Evolutionary conservation across 2,797 vertebrate species (phyloP).

Genomic region (Characodon lateralis): DNA sequence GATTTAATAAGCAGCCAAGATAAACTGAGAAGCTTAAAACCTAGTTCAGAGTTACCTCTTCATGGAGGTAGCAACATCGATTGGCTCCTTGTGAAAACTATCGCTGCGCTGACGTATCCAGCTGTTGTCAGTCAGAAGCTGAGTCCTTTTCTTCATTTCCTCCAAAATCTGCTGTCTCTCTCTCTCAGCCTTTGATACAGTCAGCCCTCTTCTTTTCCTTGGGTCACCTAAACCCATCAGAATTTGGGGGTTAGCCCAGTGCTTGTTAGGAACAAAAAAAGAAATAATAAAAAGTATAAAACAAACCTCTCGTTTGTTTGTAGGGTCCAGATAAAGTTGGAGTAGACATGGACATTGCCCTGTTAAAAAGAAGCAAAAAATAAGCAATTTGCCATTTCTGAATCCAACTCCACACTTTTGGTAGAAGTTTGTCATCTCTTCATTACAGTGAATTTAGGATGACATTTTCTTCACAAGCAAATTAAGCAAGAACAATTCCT

Average conservation of each 20-base stretch:
- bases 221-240: conserved; percentile 49
- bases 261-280: conserved; percentile 24
- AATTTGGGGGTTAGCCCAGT: not conserved
- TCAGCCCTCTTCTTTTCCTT: conserved; percentile 78
- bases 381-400: not conserved
- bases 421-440: not conserved
- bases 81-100: conserved; percentile 85
- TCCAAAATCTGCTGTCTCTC: conserved; percentile 93
- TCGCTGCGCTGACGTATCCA: conserved; percentile 94
- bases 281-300: not conserved
- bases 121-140: conserved; percentile 92
- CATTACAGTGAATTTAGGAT: not conserved
- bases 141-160: conserved; percentile 95
- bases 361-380: conserved; percentile 48
- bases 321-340: conserved; percentile 79
- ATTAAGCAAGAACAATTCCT: not conserved
- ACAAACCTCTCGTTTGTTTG: conserved; percentile 81
- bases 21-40: not conserved
- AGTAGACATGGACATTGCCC: conserved; percentile 89
- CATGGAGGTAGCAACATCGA: conserved; percentile 79
- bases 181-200: conserved; percentile 81
- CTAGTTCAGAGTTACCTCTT: conserved; percentile 80
- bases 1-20: not conserved
- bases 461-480: not conserved
- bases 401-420: not conserved